These are phyloP conservation scores for Molossus molossus DNA, from an alignment of 2,797 vertebrate species.

Conservation along the genomic window DNA sequence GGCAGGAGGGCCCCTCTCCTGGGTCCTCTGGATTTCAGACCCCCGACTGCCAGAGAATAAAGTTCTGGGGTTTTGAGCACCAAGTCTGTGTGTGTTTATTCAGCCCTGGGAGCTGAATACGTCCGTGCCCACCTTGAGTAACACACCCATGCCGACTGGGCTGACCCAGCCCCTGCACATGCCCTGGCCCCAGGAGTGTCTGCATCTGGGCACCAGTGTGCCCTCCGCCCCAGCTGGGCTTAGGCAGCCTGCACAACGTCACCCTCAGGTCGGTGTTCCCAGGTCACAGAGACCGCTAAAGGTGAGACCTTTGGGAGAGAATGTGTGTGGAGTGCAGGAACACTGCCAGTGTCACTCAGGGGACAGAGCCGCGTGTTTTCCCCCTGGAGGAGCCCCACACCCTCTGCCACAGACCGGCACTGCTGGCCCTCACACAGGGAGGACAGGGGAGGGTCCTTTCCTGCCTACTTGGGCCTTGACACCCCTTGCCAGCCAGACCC, in stretches of 20 bases:
- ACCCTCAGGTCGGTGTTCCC: not conserved
- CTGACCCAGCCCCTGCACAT: not conserved
- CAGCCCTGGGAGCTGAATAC: no score
- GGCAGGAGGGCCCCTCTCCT: not conserved
- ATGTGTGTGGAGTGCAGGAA: not conserved
- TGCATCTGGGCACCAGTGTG: not conserved
- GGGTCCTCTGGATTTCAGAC: not conserved
- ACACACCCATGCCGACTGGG: no score
- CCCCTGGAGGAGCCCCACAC: no score
- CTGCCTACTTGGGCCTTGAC: not conserved
- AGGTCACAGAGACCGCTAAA: not conserved
- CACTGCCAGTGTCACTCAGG: not conserved
- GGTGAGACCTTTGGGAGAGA: not conserved
- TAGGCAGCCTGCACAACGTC: not conserved
- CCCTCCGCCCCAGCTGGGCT: rapidly evolving
- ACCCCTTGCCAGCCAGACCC: not conserved
- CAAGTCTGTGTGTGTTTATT: rapidly evolving
- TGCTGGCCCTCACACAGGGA: not conserved
- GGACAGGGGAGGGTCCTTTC: not conserved
- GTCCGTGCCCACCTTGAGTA: not conserved
- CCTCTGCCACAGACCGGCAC: rapidly evolving
- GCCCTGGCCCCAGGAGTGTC: not conserved
- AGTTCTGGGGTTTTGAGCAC: not conserved
- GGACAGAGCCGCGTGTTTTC: not conserved
- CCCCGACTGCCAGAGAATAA: not conserved